Base-by-base conservation (phyloP, 2,888 invertebrate genomes). In the Cryptocheilus praepositus region DNA sequence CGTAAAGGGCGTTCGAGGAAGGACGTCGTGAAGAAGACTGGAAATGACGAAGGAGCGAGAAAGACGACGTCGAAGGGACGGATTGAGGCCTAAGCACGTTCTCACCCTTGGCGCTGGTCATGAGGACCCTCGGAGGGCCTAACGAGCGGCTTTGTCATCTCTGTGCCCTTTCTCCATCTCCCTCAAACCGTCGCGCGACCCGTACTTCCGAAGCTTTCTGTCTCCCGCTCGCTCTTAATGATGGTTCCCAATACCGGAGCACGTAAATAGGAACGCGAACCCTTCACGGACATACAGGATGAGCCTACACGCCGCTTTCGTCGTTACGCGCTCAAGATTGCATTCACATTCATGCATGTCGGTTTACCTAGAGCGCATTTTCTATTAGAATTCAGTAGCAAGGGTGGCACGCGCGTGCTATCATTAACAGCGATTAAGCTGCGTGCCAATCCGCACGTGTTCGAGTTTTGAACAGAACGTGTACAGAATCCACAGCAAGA, bases 71-170 rank as follows among this genome's bases (percentile, higher is more conserved):
- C 73, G 83, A 81, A 81, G 83, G 85, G 83, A 84, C 67, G 74
- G 84, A 84, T 84, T 76, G 81, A 83, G 84, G 85, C 84, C 86
- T 83, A 84, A 88, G 88, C 88, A 89, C 88, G 88, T 89, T 88
- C 86, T 88, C 88, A 87, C 88, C 88, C 88, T 89, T 88, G 86
- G 88, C 82, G 81, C 77, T 82, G 80, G 79, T 78, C 81, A 80
- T 85, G 86, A 88, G 88, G 87, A 87, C 87, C 86, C 88, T 88
- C 79, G 82, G 83, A 83, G 83, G 82, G 81, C 86, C 87, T 89
- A 89, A 89, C 88, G 88, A 89, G 88, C 86, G 82, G 87, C 88
- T 88, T 88, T 89, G 88, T 88, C 88, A 84, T 88, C 83, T 85
- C 84, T 82, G 73, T 74, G 67, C 74, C 76, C 46, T 45, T 44